Base-by-base conservation (phyloP, 30 jellyfish, hydroid and myxozoan species). In the Pseudorhiza aurosa region DNA sequence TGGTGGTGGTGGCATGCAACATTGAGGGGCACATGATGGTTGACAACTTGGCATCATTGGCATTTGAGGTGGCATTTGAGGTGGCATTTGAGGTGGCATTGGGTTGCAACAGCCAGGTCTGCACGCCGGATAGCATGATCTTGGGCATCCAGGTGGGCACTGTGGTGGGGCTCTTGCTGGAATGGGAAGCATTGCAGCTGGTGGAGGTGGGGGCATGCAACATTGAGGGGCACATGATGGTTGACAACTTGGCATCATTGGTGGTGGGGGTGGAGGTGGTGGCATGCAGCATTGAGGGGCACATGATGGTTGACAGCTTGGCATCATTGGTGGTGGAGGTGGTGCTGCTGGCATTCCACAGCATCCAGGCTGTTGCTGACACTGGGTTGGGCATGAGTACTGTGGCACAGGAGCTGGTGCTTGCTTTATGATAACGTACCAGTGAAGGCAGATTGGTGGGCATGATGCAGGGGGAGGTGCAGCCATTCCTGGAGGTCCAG, bases 221-320 rank as follows among this genome's bases (percentile, higher is more conserved):
- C 96, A 91, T 29, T 65, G 85, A 1, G 98, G 98, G 8, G 98
- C 98, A 67, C 98, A 91, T 6, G 91, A 74, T 37, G 98, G 93
- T 51, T 85, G 95, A 72, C 98, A 91, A 68, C 85, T 67, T 63
- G 88, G 96, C 89, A 83, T 75, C 72, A 81, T 82, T 70, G 97
- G 95, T 59, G 97, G 96, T 2, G 67, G 67, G 3, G 62, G 62
- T 6, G 91, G 82, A 11, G 91, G 88, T 29, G 96, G 82, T 37
- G 85, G 73, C 95, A 78, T 72, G 60, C 95, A 79, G 60, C 96
- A 85, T 53, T 65, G 88, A 1, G 98, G 98, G 8, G 97, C 97
- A 75, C 97, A 88, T 1, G 91, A 57, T 30, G 97, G 96, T 47
- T 82, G 91, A 55, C 97, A 88, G 68, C 70, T 65, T 44, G 88